Base-by-base conservation (phyloP, 2,797 vertebrate species). In the Acanthornis magna region DNA sequence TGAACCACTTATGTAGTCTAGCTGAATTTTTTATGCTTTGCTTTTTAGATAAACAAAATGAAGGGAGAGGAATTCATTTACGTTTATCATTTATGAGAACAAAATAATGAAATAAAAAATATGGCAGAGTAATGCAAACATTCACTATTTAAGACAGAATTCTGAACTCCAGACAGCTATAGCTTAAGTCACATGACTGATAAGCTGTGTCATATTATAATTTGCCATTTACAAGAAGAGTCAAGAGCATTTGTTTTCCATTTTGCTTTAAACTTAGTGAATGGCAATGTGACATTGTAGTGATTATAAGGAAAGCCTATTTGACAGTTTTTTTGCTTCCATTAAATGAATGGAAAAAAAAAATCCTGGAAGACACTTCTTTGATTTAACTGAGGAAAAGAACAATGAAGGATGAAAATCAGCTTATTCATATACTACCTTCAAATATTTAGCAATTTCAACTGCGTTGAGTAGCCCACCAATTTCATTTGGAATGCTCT, bases 141-240 rank as follows among this genome's bases (percentile, higher is more conserved):
- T 26, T 94, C 92, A 71, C 16, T 27, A 79, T 66, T 80, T 65
- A 84, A 94, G 53, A 89, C 3, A 89, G 74, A 95, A 95, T 86
- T 95, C 34, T 93, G 85, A 96, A 93, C 92, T 94, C 47, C 73
- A 93, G 91, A 85, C 34, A 96, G 48, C 53, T 93, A 79, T 73
- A 80, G 65, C 60, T 96, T 89, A 83, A 81, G 85, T 95, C 42
- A 92, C 51, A 94, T 25, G 65, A 89, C 25, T 78, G 82, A 42
- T 82, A 83, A 89, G 8, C 42, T 70, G 14, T 21, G 2, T 89
- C 93, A 36, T 62, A 68, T 93, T 92, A 77, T 66, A 67, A 89
- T 74, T 90, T 82, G 76, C 4, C 42, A 72, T 87, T 90, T 60
- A 68, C 53, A 83, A 93, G 83, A 67, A 65, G 50, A 93, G 43